Evolutionary conservation across 1,140 invertebrate species (phyloP), one percentile per base, ranked within the genome.

Genomic region (Drosophila insularis): DNA sequence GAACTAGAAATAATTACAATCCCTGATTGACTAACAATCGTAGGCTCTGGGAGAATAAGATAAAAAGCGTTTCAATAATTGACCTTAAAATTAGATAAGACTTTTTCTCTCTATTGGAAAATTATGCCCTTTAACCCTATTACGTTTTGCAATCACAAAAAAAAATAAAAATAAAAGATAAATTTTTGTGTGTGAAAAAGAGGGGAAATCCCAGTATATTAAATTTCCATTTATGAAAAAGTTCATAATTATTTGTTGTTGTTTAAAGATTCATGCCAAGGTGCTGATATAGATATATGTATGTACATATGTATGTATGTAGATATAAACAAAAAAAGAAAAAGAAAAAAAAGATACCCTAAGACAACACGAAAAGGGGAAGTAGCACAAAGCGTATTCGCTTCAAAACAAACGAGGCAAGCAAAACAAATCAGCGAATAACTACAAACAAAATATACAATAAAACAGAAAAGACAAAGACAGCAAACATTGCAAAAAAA

Each of bases 221-320:
- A 63, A 68, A 64, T 77, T 69, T 87, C 71, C 78, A 85, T 63
- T 81, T 74, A 82, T 66, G 74, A 86, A 86, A 63, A 81, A 87
- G 74, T 78, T 75, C 78, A 74, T 76, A 62, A 81, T 71, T 43
- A 37, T 63, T 50, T 37, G 56, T 81, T 85, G 65, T 69, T 75
- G 64, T 65, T 63, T 56, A 68, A 68, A 39, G 68, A 85, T 84
- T 74, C 70, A 70, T 85, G 81, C 70, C 73, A 84, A 85, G 81
- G 81, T 84, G 73, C 81, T 35, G 1, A 19, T 64, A 76, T 62
- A 76, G 55, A 63, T 64, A 70, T 59, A n/a, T n/a, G n/a, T n/a
- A n/a, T n/a, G n/a, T n/a, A n/a, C n/a, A n/a, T n/a, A n/a, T n/a
- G n/a, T n/a, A n/a, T n/a, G n/a, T n/a, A n/a, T n/a, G n/a, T n/a